phyloP scores from a whole-genome alignment of 2,797 vertebrate genomes.

The Phalanger gymnotis region DNA sequence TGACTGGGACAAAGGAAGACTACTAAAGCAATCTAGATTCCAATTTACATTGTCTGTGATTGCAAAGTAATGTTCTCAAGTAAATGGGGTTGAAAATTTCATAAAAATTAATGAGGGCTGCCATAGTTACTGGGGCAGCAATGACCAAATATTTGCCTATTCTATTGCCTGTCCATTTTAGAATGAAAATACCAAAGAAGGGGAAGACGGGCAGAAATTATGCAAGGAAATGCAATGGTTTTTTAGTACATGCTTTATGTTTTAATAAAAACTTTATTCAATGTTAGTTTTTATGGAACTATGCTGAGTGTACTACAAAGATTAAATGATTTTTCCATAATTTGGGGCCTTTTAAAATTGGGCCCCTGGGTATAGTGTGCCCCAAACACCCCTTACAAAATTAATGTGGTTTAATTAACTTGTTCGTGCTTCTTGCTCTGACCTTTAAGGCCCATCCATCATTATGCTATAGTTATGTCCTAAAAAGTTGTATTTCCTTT shows the following conservation, averaged over 20 bases:
- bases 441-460: neutral
- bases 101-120: slow-evolving; percentile 10
- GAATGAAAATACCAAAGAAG: slow-evolving; percentile 28
- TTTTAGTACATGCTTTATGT: slow-evolving; percentile 8
- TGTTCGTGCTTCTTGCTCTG: neutral
- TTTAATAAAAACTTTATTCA: slow-evolving; percentile 35
- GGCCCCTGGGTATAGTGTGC: neutral
- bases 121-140: neutral
- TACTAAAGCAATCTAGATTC: neutral
- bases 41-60: slow-evolving; percentile 17
- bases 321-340: slow-evolving; percentile 33
- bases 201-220: slow-evolving; percentile 14
- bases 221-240: slow-evolving; percentile 37
- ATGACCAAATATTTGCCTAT: slow-evolving; percentile 16
- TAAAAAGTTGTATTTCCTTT: neutral
- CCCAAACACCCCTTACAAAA: slow-evolving; percentile 17
- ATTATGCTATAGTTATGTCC: neutral
- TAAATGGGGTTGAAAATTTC: slow-evolving; percentile 17
- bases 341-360: neutral
- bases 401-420: neutral
- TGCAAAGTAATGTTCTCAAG: slow-evolving; percentile 9
- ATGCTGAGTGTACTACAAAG: neutral
- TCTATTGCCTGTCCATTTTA: neutral
- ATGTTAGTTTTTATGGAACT: slow-evolving; percentile 13
- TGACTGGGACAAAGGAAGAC: slow-evolving; percentile 19